Evolutionary conservation across 2,888 invertebrate species (phyloP).

Genomic region (Celastrina argiolus): DNA sequence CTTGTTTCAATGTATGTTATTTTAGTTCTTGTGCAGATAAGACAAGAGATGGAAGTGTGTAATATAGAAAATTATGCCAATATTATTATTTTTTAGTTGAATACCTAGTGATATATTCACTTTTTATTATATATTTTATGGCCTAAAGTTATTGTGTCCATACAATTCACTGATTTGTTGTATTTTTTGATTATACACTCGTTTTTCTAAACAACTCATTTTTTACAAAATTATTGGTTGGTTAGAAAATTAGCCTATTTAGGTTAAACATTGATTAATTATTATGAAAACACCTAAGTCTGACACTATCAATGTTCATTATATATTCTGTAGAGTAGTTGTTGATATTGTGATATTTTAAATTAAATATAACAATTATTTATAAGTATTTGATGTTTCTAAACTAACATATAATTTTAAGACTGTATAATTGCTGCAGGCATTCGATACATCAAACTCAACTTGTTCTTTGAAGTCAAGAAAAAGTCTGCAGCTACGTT

Average conservation of each 20-base stretch:
- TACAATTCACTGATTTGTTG: too few species aligned
- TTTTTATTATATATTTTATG: neutral
- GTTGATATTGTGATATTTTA: slow-evolving; percentile 75
- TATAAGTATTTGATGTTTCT: slow-evolving; percentile 26
- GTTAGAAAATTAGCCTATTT: neutral
- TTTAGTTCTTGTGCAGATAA: neutral
- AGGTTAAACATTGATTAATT: neutral
- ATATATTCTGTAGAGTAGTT: slow-evolving; percentile 42
- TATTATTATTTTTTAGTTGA: neutral
- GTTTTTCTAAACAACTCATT: neutral
- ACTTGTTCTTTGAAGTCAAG: neutral
- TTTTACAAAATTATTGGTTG: neutral
- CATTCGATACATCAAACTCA: too few species aligned
- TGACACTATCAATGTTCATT: slow-evolving; percentile 37
- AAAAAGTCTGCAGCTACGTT: neutral
- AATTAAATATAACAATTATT: slow-evolving; percentile 50
- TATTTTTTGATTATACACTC: too few species aligned
- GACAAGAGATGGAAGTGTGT: too few species aligned
- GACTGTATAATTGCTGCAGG: neutral
- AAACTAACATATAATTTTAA: slow-evolving; percentile 44
- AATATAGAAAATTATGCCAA: too few species aligned
- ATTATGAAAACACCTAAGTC: slow-evolving; percentile 32
- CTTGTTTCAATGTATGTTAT: neutral
- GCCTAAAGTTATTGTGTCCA: slow-evolving; percentile 1
- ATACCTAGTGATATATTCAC: neutral